These are phyloP conservation scores for Andrena chrysosceles DNA, from an alignment of 2,888 invertebrate genomes.

Conservation along the genomic window DNA sequence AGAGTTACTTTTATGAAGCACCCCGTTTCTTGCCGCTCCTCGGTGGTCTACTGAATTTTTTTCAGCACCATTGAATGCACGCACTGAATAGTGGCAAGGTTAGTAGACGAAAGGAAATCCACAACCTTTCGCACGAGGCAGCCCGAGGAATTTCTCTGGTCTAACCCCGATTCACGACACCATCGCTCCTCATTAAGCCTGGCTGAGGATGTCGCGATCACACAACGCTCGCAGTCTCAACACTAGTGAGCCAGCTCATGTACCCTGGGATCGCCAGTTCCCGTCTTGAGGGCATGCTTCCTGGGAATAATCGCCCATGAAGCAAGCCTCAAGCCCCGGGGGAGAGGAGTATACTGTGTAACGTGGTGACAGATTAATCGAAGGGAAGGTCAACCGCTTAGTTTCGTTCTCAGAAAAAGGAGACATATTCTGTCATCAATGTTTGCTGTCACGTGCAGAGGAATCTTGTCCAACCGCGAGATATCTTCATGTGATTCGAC, in stretches of 20 bases:
- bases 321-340: no score
- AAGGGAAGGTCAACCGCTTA: not conserved
- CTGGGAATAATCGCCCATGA: not conserved
- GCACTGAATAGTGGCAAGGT: no score
- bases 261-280: not conserved
- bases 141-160: no score
- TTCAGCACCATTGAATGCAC: no score
- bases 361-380: no score
- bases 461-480: conserved; percentile 5
- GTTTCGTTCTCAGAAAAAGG: not conserved
- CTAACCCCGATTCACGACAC: not conserved
- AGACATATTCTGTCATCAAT: not conserved
- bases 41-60: no score
- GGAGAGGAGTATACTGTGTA: no score
- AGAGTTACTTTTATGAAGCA: no score
- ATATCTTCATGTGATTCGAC: conserved; percentile 1
- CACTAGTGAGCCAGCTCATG: not conserved
- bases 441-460: conserved; percentile 16
- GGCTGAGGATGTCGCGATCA: not conserved
- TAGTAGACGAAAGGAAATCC: no score
- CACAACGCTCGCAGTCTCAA: not conserved
- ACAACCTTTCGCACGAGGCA: no score
- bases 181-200: conserved; percentile 5
- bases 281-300: not conserved
- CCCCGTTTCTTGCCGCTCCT: no score